Evolutionary conservation across 2,113 vertebrate species (phyloP).

Genomic region (Lycocorax pyrrhopterus): DNA sequence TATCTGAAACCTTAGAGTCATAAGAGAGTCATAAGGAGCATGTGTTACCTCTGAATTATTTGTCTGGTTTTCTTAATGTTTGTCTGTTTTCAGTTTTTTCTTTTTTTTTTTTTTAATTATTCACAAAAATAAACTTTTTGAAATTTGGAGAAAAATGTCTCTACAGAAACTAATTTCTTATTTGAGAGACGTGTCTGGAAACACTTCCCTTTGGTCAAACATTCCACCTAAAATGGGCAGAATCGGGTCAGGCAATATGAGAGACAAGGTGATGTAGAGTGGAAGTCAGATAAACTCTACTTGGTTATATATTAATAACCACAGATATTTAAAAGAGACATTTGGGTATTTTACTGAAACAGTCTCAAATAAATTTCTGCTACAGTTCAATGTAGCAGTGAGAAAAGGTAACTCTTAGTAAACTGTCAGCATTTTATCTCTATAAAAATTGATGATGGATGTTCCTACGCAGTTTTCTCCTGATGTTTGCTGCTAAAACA

Average conservation of each 20-base stretch:
- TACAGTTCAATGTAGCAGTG: background rate
- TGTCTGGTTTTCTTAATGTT: conserved; percentile 57
- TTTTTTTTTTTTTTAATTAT: conserved; percentile 25
- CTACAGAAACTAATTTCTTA: conserved; percentile 1
- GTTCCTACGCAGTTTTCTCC: background rate
- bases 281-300: background rate
- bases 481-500: background rate
- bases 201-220: background rate
- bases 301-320: background rate
- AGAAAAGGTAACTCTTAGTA: background rate
- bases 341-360: background rate
- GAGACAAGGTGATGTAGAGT: background rate
- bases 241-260: background rate
- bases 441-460: background rate
- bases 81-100: conserved; percentile 37
- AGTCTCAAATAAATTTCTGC: background rate
- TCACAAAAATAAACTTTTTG: conserved; percentile 74
- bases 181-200: background rate
- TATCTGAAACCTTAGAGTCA: conserved; percentile 34
- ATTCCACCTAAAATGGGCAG: background rate
- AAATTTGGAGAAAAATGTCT: conserved; percentile 68
- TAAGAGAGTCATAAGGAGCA: conserved; percentile 15
- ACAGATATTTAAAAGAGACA: background rate
- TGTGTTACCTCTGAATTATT: conserved; percentile 42
- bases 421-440: background rate